Evolutionary conservation across 1,140 invertebrate species (phyloP), one percentile per base, ranked within the genome.

Genomic region (Drosophila ambigua): DNA sequence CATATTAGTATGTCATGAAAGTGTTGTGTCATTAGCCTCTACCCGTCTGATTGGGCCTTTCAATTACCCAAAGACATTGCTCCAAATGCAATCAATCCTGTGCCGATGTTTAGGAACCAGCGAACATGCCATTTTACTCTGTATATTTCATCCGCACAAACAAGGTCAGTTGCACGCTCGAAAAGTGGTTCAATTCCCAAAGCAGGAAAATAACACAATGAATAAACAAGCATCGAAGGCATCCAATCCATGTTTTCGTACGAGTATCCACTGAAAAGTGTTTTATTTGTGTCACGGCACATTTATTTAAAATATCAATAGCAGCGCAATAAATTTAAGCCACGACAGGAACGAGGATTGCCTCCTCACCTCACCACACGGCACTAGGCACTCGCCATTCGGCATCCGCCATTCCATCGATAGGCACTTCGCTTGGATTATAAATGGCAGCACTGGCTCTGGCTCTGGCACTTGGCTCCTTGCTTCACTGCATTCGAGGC

Each of bases 231-330:
- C 51, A 52, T 28, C 26, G 39, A 8, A 35, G 11, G 66, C 35
- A 35, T 44, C n/a, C 44, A 45, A 43, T 69, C 51, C 55, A 11
- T 35, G 31, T 35, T 35, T 35, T 35, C 31, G 31, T 35, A 4
- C 31, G 31, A 35, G 31, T 35, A 11, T 11, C 31, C 31, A 20
- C 41, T 54, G 39, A 16, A 62, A 54, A 45, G 43, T 35, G 68
- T 67, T 69, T 48, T 46, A 68, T 69, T 52, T 67, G 15, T 49
- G 66, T 68, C 66, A 57, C 64, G 66, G 66, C 35, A 58, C 64
- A 69, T 58, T 69, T 69, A 43, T 69, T 69, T 58, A 69, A 69
- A 68, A 69, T 69, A 69, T 69, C 66, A 69, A 69, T 50, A 50
- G 64, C 51, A 58, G 28, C 49, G 51, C 41, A 58, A 69, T 69